Conservation (phyloP, 1,140 invertebrate genomes). For the Pomacea maculata region DNA sequence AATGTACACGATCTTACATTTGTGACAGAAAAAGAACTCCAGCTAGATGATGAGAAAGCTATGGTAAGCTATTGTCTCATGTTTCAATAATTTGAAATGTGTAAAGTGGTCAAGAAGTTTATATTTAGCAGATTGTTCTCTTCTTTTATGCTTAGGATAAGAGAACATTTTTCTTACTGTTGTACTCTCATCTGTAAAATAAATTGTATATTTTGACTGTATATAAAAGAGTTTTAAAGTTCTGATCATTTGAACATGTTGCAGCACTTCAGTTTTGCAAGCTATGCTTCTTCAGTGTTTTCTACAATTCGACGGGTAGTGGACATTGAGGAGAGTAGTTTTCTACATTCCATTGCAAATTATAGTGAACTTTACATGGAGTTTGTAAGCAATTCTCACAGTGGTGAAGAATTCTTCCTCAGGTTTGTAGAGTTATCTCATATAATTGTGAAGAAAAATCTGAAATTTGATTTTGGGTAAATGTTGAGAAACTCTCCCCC, state of each 20-base stretch:
- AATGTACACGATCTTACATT: too few relatives aligned
- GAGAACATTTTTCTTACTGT: too few relatives aligned
- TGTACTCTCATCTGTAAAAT: too few relatives aligned
- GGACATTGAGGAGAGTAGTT: slow-evolving; percentile 33
- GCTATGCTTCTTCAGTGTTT: slow-evolving; percentile 45
- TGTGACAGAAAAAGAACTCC: too few relatives aligned
- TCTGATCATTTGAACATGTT: not conserved
- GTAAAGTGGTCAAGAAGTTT: too few relatives aligned
- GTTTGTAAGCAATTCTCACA: slow-evolving; percentile 51
- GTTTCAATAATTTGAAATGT: too few relatives aligned
- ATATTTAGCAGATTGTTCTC: too few relatives aligned
- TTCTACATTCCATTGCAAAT: slow-evolving; percentile 33
- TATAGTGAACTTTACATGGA: slow-evolving; percentile 37
- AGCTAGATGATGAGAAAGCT: too few relatives aligned
- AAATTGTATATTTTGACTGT: too few relatives aligned
- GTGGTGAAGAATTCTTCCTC: slow-evolving; percentile 51
- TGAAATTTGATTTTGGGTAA: not conserved
- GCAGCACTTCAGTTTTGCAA: slow-evolving; percentile 41
- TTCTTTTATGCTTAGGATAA: too few relatives aligned
- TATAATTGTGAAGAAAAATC: not conserved
- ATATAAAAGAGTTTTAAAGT: too few relatives aligned
- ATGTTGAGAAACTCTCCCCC: not conserved
- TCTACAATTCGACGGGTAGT: slow-evolving; percentile 40
- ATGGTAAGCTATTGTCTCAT: too few relatives aligned
- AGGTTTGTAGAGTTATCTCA: slow-evolving; percentile 28